Evolutionary conservation across 2,888 invertebrate species (phyloP), one percentile per base, ranked within the genome.

Genomic region (Herminia tarsipennalis): DNA sequence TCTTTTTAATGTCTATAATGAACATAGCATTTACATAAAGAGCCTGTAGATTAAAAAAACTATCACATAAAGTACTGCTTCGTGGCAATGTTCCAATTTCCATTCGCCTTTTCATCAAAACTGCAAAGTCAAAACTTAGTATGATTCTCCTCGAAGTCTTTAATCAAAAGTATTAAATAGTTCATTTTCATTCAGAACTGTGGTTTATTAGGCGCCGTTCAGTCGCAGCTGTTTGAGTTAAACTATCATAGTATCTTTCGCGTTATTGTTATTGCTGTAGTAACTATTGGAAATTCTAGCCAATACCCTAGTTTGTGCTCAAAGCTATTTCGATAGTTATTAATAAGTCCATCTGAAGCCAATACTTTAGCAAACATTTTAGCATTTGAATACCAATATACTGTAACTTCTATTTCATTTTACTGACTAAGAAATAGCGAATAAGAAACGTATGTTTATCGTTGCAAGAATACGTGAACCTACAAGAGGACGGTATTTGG

Each of bases 1-100:
- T n/a, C n/a, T n/a, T n/a, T n/a, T n/a, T n/a, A n/a, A n/a, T n/a
- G n/a, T n/a, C n/a, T n/a, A n/a, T n/a, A n/a, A n/a, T n/a, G n/a
- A n/a, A n/a, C n/a, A n/a, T n/a, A n/a, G n/a, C n/a, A n/a, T n/a
- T n/a, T n/a, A n/a, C n/a, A n/a, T n/a, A n/a, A n/a, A n/a, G n/a
- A n/a, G n/a, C n/a, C n/a, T n/a, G n/a, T n/a, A n/a, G n/a, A n/a
- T n/a, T n/a, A n/a, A n/a, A n/a, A n/a, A n/a, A n/a, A n/a, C n/a
- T n/a, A n/a, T n/a, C n/a, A n/a, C n/a, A n/a, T n/a, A n/a, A n/a
- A n/a, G n/a, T n/a, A n/a, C n/a, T n/a, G n/a, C n/a, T n/a, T n/a
- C n/a, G n/a, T 54, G 56, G 49, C 43, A 12, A 10, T 44, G 24
- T 39, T 49, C 49, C 59, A 49, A 57, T 41, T 59, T n/a, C 44